Percentiles rank a stretch among this genome's conserved stretches.
phyloP scores from a whole-genome alignment of 2,797 vertebrate species.

The Cryptoblepharus egeriae region DNA sequence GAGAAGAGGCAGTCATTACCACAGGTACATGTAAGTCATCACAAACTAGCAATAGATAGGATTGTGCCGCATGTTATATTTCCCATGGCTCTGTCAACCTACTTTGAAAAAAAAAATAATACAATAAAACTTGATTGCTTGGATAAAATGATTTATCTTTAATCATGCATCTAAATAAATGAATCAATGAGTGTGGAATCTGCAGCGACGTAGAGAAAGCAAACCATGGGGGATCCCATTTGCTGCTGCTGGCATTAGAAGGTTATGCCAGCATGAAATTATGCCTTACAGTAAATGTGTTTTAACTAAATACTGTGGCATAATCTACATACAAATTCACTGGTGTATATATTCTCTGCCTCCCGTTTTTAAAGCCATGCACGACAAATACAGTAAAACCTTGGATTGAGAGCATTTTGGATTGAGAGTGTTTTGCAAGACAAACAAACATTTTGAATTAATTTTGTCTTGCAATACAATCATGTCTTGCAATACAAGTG shows the following conservation, averaged over 20 bases:
- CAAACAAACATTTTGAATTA: too few species aligned
- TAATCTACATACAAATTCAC: not conserved
- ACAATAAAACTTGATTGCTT: not conserved
- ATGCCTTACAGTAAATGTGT: not conserved
- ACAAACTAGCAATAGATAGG: too few species aligned
- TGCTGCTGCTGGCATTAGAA: not conserved
- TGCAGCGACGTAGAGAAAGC: not conserved
- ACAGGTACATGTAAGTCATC: too few species aligned
- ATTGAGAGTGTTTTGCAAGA: too few species aligned
- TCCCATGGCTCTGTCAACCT: not conserved
- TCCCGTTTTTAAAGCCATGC: not conserved
- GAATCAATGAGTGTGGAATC: not conserved
- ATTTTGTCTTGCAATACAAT: too few species aligned
- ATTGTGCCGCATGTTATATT: not conserved
- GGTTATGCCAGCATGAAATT: not conserved
- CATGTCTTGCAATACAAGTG: too few species aligned
- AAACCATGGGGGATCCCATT: not conserved
- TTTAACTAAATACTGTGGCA: not conserved
- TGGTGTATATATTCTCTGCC: too few species aligned
- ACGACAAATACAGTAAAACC: too few species aligned
- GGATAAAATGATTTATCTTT: not conserved
- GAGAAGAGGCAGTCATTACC: too few species aligned
- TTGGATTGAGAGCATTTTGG: too few species aligned
- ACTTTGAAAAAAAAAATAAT: not conserved
- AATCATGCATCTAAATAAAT: constrained; percentile 1